Percentiles rank a stretch among this genome's conserved stretches.
phyloP scores from a whole-genome alignment of 2,113 vertebrate genomes.

The Leiothrix lutea region DNA sequence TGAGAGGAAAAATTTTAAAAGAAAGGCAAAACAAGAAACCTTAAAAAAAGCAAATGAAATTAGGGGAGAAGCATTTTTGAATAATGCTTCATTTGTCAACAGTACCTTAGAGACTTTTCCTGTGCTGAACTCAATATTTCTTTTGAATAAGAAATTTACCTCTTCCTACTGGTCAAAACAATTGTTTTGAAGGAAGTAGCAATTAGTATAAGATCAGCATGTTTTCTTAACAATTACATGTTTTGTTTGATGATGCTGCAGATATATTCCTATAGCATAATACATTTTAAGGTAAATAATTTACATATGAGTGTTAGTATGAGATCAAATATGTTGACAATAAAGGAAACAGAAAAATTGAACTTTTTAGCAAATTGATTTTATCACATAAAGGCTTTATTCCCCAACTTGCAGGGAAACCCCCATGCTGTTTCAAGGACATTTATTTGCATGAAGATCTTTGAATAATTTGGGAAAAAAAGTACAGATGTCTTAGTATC shows the following conservation, averaged over 20 bases:
- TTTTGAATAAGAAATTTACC: neutral
- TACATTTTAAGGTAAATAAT: neutral
- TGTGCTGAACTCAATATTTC: neutral
- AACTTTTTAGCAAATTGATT: accelerated
- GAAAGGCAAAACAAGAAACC: accelerated
- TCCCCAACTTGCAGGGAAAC: neutral
- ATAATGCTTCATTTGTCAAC: neutral
- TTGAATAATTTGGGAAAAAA: neutral
- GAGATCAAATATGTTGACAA: neutral
- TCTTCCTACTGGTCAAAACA: neutral
- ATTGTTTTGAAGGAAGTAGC: neutral
- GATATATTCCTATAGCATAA: neutral
- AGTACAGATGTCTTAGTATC: accelerated
- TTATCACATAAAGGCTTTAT: neutral
- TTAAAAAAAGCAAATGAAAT: neutral
- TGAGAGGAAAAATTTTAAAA: neutral
- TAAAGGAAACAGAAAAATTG: neutral
- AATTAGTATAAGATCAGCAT: neutral
- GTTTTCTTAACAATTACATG: neutral
- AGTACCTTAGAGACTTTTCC: neutral
- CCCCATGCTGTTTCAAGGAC: accelerated
- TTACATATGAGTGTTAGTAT: neutral
- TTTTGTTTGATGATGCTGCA: neutral
- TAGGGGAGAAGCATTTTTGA: accelerated
- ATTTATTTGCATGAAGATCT: neutral